Evolutionary conservation across 2,113 vertebrate species (phyloP).

Genomic region (Oreotragus oreotragus): DNA sequence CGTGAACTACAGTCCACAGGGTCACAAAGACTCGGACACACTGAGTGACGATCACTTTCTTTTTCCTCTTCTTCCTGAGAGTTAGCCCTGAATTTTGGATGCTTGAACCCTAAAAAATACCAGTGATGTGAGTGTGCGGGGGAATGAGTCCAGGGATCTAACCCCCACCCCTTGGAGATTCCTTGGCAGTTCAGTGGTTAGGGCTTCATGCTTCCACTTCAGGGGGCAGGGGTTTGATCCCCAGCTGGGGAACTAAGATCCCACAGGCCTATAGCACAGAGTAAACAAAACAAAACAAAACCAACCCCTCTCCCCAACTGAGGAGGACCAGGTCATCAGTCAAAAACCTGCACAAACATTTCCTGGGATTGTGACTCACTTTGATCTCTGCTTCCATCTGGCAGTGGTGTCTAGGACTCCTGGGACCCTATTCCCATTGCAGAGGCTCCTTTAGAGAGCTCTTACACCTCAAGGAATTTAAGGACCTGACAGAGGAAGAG

Average conservation of each 20-base stretch:
- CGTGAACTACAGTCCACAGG: not conserved
- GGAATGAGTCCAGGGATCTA: not conserved
- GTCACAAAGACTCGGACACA: not conserved
- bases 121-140: not conserved
- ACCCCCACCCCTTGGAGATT: accelerated
- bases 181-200: not conserved
- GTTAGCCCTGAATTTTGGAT: not conserved
- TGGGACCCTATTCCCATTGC: not conserved
- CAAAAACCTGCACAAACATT: too few species aligned
- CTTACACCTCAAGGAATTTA: not conserved
- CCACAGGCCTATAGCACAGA: not conserved
- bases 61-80: not conserved
- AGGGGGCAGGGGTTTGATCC: not conserved
- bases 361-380: not conserved
- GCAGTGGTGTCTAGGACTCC: not conserved
- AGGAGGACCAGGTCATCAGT: not conserved
- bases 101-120: not conserved
- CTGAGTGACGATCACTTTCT: not conserved
- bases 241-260: not conserved
- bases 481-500: not conserved
- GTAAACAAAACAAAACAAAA: not conserved
- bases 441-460: not conserved
- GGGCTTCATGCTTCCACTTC: not conserved
- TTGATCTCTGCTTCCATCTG: not conserved
- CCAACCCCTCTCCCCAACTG: not conserved